Evolutionary conservation across 2,888 invertebrate genomes (phyloP).

Genomic region (Acanthopleura granulata): DNA sequence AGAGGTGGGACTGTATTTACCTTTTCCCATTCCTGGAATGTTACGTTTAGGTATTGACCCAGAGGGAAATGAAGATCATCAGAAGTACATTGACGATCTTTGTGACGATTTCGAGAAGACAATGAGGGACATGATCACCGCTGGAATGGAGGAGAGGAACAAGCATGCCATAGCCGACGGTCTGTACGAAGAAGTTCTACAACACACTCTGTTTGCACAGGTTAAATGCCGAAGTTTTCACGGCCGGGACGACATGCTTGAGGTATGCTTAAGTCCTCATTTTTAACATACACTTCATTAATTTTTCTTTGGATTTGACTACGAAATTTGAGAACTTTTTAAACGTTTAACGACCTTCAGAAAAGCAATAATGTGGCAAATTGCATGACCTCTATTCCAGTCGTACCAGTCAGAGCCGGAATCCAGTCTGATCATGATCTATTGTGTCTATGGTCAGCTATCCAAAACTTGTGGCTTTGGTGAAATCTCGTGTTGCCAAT

Average conservation of each 20-base stretch:
- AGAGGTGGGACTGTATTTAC: background rate
- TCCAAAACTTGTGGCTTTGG: no score
- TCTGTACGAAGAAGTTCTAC: slow-evolving; percentile 78
- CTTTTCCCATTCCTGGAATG: background rate
- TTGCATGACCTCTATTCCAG: no score
- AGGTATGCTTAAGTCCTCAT: slow-evolving; percentile 51
- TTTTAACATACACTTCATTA: background rate
- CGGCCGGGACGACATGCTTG: slow-evolving; percentile 78
- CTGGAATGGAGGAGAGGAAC: slow-evolving; percentile 51
- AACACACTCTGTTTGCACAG: slow-evolving; percentile 81
- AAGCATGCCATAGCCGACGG: slow-evolving; percentile 74
- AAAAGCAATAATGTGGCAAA: no score
- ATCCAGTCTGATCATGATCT: no score
- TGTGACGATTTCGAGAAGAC: slow-evolving; percentile 78
- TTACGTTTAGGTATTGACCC: slow-evolving; percentile 70
- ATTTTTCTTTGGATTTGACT: no score
- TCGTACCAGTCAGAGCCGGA: no score
- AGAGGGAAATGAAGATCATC: slow-evolving; percentile 73
- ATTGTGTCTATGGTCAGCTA: no score
- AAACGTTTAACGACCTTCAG: no score
- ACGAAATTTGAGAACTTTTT: no score
- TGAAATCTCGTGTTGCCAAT: no score
- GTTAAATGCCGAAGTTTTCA: slow-evolving; percentile 79
- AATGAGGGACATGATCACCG: slow-evolving; percentile 79
- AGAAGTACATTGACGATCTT: slow-evolving; percentile 77